Evolutionary conservation across 2,888 invertebrate genomes (phyloP).

Genomic region (Microchrysa polita): DNA sequence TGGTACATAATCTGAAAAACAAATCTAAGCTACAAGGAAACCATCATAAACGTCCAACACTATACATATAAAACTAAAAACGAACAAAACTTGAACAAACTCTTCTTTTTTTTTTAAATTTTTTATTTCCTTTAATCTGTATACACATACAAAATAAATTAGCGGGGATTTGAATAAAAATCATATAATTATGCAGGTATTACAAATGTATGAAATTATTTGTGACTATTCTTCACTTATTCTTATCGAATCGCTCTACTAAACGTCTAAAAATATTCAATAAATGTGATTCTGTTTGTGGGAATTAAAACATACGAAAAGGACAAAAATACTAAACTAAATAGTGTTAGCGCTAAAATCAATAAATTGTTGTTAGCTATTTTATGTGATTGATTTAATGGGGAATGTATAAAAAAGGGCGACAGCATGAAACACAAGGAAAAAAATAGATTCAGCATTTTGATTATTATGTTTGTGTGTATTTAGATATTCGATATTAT

Average conservation of each 20-base stretch:
- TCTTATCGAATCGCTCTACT: not conserved
- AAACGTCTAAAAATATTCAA: not conserved
- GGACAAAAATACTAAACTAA: not conserved
- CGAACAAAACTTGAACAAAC: not conserved
- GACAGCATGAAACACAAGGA: too few relatives aligned
- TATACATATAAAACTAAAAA: too few relatives aligned
- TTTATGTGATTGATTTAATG: too few relatives aligned
- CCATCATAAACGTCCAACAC: too few relatives aligned
- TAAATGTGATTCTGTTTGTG: too few relatives aligned
- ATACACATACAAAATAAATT: slow-evolving; percentile 39
- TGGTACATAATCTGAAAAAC: too few relatives aligned
- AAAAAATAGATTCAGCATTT: not conserved
- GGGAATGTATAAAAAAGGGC: too few relatives aligned
- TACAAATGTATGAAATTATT: slow-evolving; percentile 3
- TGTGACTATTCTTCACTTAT: not conserved
- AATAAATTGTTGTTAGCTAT: too few relatives aligned
- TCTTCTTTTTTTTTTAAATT: slow-evolving; percentile 8
- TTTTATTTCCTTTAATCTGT: slow-evolving; percentile 20
- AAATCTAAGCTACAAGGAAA: too few relatives aligned
- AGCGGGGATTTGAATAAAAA: not conserved
- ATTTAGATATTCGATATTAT: slow-evolving; percentile 2
- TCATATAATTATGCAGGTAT: too few relatives aligned
- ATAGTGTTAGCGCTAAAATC: not conserved
- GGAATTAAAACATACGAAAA: not conserved
- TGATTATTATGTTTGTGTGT: slow-evolving; percentile 3